Evolutionary conservation across 2,113 vertebrate species (phyloP).

Genomic region (Pomatorhinus ruficollis): DNA sequence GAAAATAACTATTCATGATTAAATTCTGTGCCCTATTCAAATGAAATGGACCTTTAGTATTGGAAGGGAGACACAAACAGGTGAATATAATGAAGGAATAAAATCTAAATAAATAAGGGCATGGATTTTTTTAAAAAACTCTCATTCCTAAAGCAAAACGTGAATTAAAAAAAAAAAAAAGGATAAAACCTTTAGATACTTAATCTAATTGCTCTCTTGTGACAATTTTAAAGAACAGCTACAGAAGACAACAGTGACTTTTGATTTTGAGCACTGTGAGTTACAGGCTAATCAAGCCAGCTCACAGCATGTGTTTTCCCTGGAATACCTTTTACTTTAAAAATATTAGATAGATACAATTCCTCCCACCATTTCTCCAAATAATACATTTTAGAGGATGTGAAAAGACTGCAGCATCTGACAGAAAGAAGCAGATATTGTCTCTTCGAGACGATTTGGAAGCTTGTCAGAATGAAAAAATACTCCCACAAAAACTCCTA

Average conservation of each 20-base stretch:
- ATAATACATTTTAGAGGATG: neutral
- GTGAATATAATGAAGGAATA: neutral
- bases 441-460: neutral
- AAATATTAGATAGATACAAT: neutral
- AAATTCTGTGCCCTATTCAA: neutral
- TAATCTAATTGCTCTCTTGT: neutral
- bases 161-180: neutral
- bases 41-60: neutral
- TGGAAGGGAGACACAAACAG: neutral
- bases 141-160: neutral
- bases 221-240: neutral
- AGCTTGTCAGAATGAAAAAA: neutral
- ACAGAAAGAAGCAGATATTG: neutral
- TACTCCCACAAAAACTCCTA: neutral
- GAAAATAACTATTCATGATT: neutral
- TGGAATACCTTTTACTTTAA: neutral
- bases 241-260: neutral
- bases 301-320: neutral
- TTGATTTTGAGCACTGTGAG: neutral
- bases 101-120: neutral
- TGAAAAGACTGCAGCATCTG: neutral
- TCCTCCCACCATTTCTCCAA: neutral
- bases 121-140: neutral
- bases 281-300: neutral
- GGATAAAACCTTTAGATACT: neutral